Evolutionary conservation across 1,140 invertebrate species (phyloP).

Genomic region (Myzus persicae): DNA sequence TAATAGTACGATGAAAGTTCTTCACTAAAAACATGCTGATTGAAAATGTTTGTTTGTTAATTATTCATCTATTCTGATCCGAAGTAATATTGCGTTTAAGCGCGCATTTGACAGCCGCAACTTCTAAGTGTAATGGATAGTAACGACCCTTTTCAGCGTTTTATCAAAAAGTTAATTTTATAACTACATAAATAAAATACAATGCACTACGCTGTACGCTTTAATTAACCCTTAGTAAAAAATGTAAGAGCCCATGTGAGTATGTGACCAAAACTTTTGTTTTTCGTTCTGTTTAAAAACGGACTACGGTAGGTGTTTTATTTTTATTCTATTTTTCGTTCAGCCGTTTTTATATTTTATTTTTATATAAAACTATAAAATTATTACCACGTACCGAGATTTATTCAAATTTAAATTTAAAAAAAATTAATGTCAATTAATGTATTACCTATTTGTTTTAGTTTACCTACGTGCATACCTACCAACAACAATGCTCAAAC

Average conservation of each 20-base stretch:
- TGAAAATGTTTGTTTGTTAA: conserved; percentile 6
- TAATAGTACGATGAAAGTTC: background rate
- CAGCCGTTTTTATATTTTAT: background rate
- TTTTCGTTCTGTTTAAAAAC: background rate
- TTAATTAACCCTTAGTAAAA: conserved; percentile 42
- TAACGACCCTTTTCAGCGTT: conserved; percentile 25
- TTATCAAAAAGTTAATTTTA: conserved; percentile 33
- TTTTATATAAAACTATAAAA: background rate
- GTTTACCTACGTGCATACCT: background rate
- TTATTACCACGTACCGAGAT: background rate
- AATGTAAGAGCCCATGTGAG: background rate
- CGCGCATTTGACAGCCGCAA: background rate
- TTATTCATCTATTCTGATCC: background rate
- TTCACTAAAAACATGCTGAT: background rate
- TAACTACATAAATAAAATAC: conserved; percentile 45
- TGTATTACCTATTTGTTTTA: background rate
- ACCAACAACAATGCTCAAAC: no score
- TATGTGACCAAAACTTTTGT: background rate
- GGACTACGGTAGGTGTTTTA: background rate
- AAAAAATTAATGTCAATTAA: background rate
- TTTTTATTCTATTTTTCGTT: background rate
- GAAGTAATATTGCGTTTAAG: background rate
- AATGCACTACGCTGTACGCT: background rate
- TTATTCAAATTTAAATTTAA: background rate
- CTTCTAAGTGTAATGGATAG: conserved; percentile 40